phyloP scores from a whole-genome alignment of 2,888 invertebrate species.

The Agrochola circellaris region DNA sequence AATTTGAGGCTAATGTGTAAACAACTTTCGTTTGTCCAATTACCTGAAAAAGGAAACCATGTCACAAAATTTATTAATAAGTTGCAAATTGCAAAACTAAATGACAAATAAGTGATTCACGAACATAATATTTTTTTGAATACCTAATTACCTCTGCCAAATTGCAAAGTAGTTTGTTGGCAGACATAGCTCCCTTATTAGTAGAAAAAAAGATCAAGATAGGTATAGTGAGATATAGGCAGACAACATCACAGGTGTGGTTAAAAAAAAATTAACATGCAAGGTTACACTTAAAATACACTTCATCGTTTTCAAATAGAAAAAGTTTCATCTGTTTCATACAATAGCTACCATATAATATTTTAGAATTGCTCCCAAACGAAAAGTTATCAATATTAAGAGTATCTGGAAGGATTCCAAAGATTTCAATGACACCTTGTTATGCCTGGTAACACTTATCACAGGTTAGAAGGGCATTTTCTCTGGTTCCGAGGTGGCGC shows the following conservation, averaged over 20 bases:
- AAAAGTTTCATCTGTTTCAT: not conserved
- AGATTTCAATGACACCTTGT: constrained; percentile 27
- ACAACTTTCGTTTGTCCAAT: no score
- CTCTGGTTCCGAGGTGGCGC: constrained; percentile 60
- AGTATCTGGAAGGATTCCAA: not conserved
- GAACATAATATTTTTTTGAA: not conserved
- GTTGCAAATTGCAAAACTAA: no score
- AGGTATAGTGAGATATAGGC: no score
- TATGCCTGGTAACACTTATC: constrained; percentile 39
- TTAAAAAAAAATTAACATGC: no score
- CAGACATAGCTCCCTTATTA: not conserved
- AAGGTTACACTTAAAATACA: not conserved
- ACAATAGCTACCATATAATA: not conserved
- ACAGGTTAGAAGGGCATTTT: constrained; percentile 28
- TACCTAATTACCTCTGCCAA: not conserved
- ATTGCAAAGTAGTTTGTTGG: not conserved
- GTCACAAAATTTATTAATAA: no score
- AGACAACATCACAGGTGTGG: no score
- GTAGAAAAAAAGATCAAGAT: no score
- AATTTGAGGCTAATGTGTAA: no score
- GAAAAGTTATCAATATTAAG: not conserved
- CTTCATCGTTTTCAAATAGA: not conserved
- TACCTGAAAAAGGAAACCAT: no score
- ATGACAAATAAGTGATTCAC: no score
- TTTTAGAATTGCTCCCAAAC: not conserved